Percentiles rank a stretch among this genome's conserved stretches.
phyloP scores from a whole-genome alignment of 2,888 invertebrate species.

The Macrosoma leucophasiata region DNA sequence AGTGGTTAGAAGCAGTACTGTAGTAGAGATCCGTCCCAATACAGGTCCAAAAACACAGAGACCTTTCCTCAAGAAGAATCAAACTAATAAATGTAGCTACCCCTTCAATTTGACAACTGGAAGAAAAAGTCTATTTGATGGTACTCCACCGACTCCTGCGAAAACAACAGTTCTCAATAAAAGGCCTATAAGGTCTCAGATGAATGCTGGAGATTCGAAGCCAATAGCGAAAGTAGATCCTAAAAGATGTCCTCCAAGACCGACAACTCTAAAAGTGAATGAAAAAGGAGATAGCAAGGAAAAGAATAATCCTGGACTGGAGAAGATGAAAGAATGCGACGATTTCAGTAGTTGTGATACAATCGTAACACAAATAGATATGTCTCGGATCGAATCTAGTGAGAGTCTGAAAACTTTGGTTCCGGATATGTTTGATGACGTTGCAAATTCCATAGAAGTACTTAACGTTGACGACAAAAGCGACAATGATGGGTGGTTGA shows the following conservation, averaged over 20 bases:
- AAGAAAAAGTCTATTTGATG: slow-evolving; percentile 60
- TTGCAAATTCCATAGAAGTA: slow-evolving; percentile 66
- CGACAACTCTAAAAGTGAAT: slow-evolving; percentile 48
- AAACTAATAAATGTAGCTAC: slow-evolving; percentile 63
- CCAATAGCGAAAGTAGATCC: slow-evolving; percentile 39
- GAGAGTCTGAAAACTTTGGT: slow-evolving; percentile 68
- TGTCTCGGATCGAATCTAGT: slow-evolving; percentile 65
- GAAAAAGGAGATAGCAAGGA: slow-evolving; percentile 50
- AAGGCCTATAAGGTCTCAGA: slow-evolving; percentile 34
- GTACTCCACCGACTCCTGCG: slow-evolving; percentile 31
- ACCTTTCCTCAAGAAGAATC: slow-evolving; percentile 48
- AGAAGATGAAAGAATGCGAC: slow-evolving; percentile 51
- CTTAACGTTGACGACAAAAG: slow-evolving; percentile 57
- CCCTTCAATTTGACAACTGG: slow-evolving; percentile 71
- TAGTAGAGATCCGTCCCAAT: slow-evolving; percentile 57
- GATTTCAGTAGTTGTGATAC: slow-evolving; percentile 76
- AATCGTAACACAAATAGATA: slow-evolving; percentile 61
- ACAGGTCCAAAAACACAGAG: slow-evolving; percentile 37
- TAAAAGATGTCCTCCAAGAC: slow-evolving; percentile 48
- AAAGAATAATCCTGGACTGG: slow-evolving; percentile 36
- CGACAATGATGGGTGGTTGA: slow-evolving; percentile 89
- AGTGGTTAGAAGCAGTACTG: slow-evolving; percentile 60
- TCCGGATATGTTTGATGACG: slow-evolving; percentile 48
- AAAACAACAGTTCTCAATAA: slow-evolving; percentile 35
- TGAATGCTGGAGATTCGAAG: no score